These are phyloP conservation scores for Fistularia tabacaria DNA, from an alignment of 2,797 vertebrate species.

Conservation along the genomic window DNA sequence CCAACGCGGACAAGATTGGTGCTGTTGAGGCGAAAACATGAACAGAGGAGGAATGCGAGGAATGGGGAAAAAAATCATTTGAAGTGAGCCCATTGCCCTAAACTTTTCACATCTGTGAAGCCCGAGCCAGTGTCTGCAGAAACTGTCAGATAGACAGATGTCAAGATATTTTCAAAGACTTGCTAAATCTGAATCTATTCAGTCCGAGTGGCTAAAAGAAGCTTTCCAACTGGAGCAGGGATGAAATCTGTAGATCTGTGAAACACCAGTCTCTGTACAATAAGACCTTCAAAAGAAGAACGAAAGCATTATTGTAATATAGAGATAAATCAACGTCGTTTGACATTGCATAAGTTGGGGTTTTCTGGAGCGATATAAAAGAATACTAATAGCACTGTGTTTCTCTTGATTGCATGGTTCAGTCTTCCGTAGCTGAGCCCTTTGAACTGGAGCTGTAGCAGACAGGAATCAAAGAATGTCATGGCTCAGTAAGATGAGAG, in stretches of 20 bases:
- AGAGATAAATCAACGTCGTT: slow-evolving; percentile 1
- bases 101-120: slow-evolving; percentile 27
- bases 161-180: background rate
- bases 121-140: slow-evolving; percentile 12
- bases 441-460: slow-evolving; percentile 24
- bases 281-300: slow-evolving; percentile 2
- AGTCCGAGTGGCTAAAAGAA: background rate
- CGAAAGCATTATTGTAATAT: background rate
- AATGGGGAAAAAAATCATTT: slow-evolving; percentile 37
- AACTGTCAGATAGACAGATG: too few species aligned
- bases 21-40: slow-evolving; percentile 8
- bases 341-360: background rate
- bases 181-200: background rate
- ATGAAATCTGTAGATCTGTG: background rate
- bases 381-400: slow-evolving; percentile 3
- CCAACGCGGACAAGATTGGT: slow-evolving; percentile 10
- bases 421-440: slow-evolving; percentile 20
- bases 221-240: background rate
- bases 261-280: slow-evolving; percentile 3
- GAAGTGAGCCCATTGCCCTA: slow-evolving; percentile 12
- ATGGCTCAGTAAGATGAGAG: slow-evolving; percentile 46
- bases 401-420: slow-evolving; percentile 14
- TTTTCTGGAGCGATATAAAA: background rate
- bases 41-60: slow-evolving; percentile 28
- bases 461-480: slow-evolving; percentile 54